Conservation (phyloP, 2,797 vertebrate genomes). For the Dendrocincla fuliginosa region DNA sequence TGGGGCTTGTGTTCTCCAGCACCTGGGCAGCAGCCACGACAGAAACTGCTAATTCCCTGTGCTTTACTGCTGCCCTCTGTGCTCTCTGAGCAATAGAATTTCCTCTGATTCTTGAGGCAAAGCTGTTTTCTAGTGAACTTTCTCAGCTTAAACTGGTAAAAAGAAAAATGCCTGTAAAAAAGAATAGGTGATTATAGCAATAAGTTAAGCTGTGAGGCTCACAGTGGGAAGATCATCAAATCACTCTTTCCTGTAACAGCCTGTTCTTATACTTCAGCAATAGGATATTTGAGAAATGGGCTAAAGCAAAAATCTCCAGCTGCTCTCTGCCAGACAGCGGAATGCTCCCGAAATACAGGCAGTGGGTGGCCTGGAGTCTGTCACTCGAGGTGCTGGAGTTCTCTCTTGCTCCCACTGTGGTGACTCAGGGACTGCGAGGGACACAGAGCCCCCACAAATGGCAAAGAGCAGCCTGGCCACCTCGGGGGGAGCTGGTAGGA, state of each 20-base stretch:
- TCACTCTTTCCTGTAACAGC: not conserved
- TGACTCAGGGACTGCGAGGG: not conserved
- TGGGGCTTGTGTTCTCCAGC: not conserved
- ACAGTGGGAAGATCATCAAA: not conserved
- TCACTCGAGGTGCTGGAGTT: not conserved
- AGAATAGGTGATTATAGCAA: constrained; percentile 2
- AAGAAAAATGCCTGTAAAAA: not conserved
- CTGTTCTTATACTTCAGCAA: constrained; percentile 1
- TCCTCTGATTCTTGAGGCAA: not conserved
- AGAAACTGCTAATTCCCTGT: not conserved
- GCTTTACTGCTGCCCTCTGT: not conserved
- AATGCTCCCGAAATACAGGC: constrained; percentile 20
- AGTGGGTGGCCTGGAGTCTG: constrained; percentile 48
- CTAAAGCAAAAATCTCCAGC: constrained; percentile 34
- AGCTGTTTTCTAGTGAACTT: not conserved
- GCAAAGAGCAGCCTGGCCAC: not conserved
- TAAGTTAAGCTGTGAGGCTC: not conserved
- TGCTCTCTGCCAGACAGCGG: constrained; percentile 13
- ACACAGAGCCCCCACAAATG: not conserved
- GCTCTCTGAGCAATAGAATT: not conserved
- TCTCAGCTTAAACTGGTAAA: not conserved
- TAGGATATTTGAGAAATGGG: constrained; percentile 21
- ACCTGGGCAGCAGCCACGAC: not conserved
- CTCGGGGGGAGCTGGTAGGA: not conserved
- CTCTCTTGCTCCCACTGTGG: not conserved